A percentile compares a stretch with the other conserved stretches of the same genome.
Conservation (phyloP, 2,888 invertebrate genomes). For the Rhaphigaster nebulosa region DNA sequence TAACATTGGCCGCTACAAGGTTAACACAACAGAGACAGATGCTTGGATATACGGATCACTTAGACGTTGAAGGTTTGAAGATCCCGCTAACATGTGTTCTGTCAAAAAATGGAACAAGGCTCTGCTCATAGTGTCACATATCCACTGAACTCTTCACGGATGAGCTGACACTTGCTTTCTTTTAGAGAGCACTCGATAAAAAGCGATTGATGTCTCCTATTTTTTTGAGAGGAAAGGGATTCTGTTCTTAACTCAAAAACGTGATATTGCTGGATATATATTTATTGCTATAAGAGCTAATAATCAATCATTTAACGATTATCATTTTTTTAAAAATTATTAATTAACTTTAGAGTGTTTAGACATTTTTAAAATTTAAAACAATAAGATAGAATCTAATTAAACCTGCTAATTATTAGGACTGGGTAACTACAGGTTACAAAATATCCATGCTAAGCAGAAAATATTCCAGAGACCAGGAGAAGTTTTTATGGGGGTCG, state of each 20-base stretch:
- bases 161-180: slow-evolving; percentile 12
- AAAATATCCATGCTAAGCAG: neutral
- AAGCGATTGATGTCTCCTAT: neutral
- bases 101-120: neutral
- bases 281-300: neutral
- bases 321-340: no score
- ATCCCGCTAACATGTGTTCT: neutral
- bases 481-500: slow-evolving; percentile 16
- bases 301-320: no score
- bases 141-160: neutral
- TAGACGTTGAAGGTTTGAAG: neutral
- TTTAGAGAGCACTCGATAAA: neutral
- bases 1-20: no score
- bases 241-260: neutral
- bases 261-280: neutral
- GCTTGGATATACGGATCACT: neutral
- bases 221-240: neutral
- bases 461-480: neutral
- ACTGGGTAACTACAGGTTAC: neutral
- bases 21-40: neutral
- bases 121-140: neutral
- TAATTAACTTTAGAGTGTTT: no score
- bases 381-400: neutral
- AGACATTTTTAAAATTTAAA: neutral
- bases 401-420: neutral